A percentile compares a stretch with the other conserved stretches of the same genome.
phyloP scores from a whole-genome alignment of 2,888 invertebrate species.

The Microctonus brassicae region DNA sequence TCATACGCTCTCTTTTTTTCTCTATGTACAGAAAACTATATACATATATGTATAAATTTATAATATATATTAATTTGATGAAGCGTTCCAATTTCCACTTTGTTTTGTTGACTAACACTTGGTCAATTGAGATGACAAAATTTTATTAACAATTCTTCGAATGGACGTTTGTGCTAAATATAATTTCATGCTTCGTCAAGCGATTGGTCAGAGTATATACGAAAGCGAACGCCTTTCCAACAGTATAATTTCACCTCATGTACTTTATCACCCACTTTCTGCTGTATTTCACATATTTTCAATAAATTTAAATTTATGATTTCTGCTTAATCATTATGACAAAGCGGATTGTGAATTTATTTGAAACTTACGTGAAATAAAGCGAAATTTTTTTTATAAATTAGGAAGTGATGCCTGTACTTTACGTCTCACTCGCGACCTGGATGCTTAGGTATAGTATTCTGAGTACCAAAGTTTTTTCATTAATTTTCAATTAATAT shows the following conservation, averaged over 20 bases:
- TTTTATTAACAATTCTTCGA: background rate
- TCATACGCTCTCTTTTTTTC: background rate
- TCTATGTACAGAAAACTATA: background rate
- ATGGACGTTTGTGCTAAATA: slow-evolving; percentile 3
- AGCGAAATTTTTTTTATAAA: slow-evolving; percentile 37
- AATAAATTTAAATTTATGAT: background rate
- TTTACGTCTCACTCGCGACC: slow-evolving; percentile 80
- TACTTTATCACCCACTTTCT: slow-evolving; percentile 25
- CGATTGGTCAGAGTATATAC: slow-evolving; percentile 11
- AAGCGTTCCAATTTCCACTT: background rate
- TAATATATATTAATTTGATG: background rate
- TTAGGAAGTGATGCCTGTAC: slow-evolving; percentile 73
- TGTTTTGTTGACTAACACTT: background rate
- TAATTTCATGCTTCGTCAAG: slow-evolving; percentile 26
- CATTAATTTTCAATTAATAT: no score
- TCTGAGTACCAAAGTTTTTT: background rate
- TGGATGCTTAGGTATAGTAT: slow-evolving; percentile 80
- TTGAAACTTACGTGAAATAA: slow-evolving; percentile 26
- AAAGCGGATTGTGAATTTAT: slow-evolving; percentile 15
- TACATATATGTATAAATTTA: background rate
- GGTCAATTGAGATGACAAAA: background rate
- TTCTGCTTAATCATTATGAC: background rate
- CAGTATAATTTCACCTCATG: slow-evolving; percentile 41
- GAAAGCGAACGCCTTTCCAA: slow-evolving; percentile 42
- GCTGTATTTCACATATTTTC: slow-evolving; percentile 15